phyloP scores from a whole-genome alignment of 1,140 invertebrate genomes.

The Nautilus pompilius region DNA sequence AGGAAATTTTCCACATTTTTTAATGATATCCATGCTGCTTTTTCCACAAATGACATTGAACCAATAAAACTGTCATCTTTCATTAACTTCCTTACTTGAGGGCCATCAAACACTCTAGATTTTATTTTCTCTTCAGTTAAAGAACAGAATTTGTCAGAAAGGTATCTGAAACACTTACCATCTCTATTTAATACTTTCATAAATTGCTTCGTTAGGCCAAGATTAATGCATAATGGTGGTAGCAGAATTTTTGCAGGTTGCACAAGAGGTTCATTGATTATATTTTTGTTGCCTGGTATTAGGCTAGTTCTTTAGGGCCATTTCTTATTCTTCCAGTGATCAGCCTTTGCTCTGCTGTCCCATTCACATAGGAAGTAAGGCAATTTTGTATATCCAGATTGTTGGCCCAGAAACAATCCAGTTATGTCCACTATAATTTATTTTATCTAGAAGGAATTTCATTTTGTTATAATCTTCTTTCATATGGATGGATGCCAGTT shows the following conservation, averaged over 20 bases:
- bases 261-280: not conserved
- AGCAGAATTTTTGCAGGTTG: not conserved
- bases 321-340: not conserved
- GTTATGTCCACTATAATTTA: not conserved
- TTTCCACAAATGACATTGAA: too few species aligned
- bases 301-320: not conserved
- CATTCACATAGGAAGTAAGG: not conserved
- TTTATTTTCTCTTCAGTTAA: not conserved
- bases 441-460: not conserved
- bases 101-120: not conserved
- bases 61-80: too few species aligned
- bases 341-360: not conserved
- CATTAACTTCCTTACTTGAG: not conserved
- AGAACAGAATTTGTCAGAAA: not conserved
- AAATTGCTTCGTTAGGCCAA: not conserved
- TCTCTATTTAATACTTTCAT: not conserved
- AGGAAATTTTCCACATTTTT: not conserved
- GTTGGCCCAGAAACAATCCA: not conserved
- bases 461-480: not conserved
- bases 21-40: not conserved
- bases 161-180: not conserved
- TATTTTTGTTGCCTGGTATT: not conserved
- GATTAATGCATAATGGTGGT: not conserved
- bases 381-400: not conserved
- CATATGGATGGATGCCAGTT: not conserved